Base-by-base conservation (phyloP, 2,797 vertebrate genomes). In the Sphaeramia orbicularis region DNA sequence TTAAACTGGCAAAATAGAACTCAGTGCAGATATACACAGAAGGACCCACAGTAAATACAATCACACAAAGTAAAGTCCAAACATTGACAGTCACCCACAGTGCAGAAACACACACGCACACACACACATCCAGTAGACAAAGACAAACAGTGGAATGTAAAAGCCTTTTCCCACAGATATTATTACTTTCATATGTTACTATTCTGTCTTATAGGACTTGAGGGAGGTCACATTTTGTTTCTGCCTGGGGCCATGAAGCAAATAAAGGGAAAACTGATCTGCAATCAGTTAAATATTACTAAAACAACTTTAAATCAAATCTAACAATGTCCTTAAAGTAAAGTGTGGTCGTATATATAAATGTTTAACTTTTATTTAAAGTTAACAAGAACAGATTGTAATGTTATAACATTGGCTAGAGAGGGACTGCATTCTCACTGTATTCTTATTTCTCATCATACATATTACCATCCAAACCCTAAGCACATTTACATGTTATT, bases 1-100 rank as follows among this genome's bases (percentile, higher is more conserved):
- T 68, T 84, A 81, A 90, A 83, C 80, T 80, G 80, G 79, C 83
- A 87, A 84, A 91, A 78, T 66, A 74, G 79, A 90, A 85, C 72
- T 86, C 72, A 85, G 83, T 86, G 82, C 86, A 85, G 78, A 79
- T 77, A 83, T 41, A 88, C 81, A 83, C 73, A 87, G 11, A 76
- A 54, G 68, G 79, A 83, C 69, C 64, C 65, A 88, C 78, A 62
- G 24, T 51, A 84, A 86, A 74, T 51, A 89, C 76, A 86, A 68
- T 69, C 81, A 76, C 84, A 84, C 89, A 85, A 78, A 86, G 53
- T 51, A 42, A 83, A 82, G 66, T 74, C 67, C 68, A 59, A 81
- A 87, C 69, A 76, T 38, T 59, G 64, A 90, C 78, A 72, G 53
- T 78, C 83, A 77, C 56, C 27, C 84, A 84, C 63, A 53, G 53